Evolutionary conservation across 2,888 invertebrate genomes (phyloP).

Genomic region (Eupithecia pulchellata): DNA sequence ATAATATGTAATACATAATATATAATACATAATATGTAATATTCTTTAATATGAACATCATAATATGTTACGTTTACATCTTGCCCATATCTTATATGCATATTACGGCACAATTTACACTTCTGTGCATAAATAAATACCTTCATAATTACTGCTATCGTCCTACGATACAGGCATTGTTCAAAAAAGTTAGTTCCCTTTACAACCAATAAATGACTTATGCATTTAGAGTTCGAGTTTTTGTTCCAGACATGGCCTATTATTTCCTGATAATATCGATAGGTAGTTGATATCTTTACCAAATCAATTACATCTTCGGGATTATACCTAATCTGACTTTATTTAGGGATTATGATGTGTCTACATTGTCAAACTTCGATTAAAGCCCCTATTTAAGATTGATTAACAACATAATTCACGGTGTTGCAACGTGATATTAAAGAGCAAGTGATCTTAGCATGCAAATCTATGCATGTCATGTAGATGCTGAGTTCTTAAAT

Average conservation of each 20-base stretch:
- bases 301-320: neutral
- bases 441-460: neutral
- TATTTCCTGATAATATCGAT: too few relatives aligned
- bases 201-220: neutral
- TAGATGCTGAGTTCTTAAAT: too few relatives aligned
- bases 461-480: neutral
- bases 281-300: neutral
- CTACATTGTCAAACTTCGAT: neutral
- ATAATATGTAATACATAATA: too few relatives aligned
- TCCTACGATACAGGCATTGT: slow-evolving; percentile 16
- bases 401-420: slow-evolving; percentile 7
- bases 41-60: too few relatives aligned
- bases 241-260: too few relatives aligned
- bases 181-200: neutral
- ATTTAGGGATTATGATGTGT: slow-evolving; percentile 13
- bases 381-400: slow-evolving; percentile 19
- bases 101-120: slow-evolving; percentile 3
- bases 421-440: slow-evolving; percentile 20
- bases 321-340: too few relatives aligned
- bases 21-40: too few relatives aligned
- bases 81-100: neutral
- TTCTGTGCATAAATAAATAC: slow-evolving; percentile 9
- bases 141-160: slow-evolving; percentile 8
- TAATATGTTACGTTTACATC: too few relatives aligned
- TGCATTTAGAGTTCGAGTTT: neutral